Evolutionary conservation across 2,888 invertebrate species (phyloP), one percentile per base, ranked within the genome.

Genomic region (Osedax frankpressi): DNA sequence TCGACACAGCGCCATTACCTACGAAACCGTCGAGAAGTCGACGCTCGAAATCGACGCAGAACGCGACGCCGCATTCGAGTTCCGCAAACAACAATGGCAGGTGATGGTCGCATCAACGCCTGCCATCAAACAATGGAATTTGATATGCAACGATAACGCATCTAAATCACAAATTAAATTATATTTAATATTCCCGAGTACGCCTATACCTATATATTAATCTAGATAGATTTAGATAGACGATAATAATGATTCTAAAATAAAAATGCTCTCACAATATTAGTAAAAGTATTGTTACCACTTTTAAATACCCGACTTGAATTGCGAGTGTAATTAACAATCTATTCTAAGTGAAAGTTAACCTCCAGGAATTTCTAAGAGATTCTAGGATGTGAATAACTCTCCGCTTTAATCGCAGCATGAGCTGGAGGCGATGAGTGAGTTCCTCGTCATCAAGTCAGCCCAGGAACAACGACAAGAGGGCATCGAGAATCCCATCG

Each of bases 401-500:
- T 30, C 28, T 67, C 27, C 25, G 14, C 19, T 30, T 63, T 71
- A 28, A 28, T n/a, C n/a, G 3, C 59, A 77, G 76, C 75, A 77
- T 14, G 78, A 78, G 67, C 76, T 78, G 73, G 77, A 78, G 65
- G 70, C 75, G 74, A 78, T 78, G 77, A 76, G 77, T 62, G 77
- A 78, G 62, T 78, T 78, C 71, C 74, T 78, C 24, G 72, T 77
- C 65, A 74, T 78, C 73, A 78, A 78, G 67, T 78, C 78, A 24
- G 76, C 77, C 19, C 75, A 78, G 71, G 77, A 78, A 70, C 77
- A 78, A 75, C 71, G 73, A 29, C 76, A 77, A 59, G 78, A 78
- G 63, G 78, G 78, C 2, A 75, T 76, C 29, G 75, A 74, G 3
- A 67, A 76, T 28, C 78, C 77, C 3, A 75, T 78, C 11, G 78